Base-by-base conservation (phyloP, 2,797 vertebrate genomes). In the Urophycis tenuis region DNA sequence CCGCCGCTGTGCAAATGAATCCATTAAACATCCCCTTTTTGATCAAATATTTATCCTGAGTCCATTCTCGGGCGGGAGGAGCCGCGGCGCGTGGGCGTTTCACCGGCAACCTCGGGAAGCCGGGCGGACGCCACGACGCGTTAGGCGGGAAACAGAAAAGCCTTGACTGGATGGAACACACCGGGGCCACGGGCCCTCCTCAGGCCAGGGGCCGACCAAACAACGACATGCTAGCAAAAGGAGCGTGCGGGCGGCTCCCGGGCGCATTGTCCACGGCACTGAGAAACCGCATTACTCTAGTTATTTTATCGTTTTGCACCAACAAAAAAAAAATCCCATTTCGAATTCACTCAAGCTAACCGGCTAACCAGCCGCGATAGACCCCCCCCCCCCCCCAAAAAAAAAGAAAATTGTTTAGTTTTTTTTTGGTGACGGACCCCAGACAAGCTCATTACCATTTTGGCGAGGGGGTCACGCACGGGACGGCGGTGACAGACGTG, bases 1-100 rank as follows among this genome's bases (percentile, higher is more conserved):
- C 85, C 79, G 69, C 75, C 84, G 74, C 84, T 11, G 77, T 77
- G 80, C 92, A 4, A 92, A 92, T 92, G 84, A 93, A 93, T 90
- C 88, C 82, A 89, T 90, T 89, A 87, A 91, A 87, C 80, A 12
- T 29, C 25, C 22, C 25, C 25, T 29, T 67, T 86, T 91, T 91
- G 87, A 93, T 93, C 89, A 93, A 94, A 92, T 93, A 93, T 94
- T 93, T 93, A 94, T 93, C 88, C 79, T 88, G 91, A 89, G 89
- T 90, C 92, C 93, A 92, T 92, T 93, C 81, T 84, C 79, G 72
- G 36, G 72, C 14, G 22, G 73, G 79, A 82, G 45, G 78, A 79
- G 79, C 53, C n/a, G 53, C 25, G 53, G 17, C 19, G 45, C 3
- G 45, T 22, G 22, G 22, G 53, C 78, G 80, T 79, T 83, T 75